Evolutionary conservation across 1,140 invertebrate genomes (phyloP), one percentile per base, ranked within the genome.

Genomic region (Bombus consobrinus): DNA sequence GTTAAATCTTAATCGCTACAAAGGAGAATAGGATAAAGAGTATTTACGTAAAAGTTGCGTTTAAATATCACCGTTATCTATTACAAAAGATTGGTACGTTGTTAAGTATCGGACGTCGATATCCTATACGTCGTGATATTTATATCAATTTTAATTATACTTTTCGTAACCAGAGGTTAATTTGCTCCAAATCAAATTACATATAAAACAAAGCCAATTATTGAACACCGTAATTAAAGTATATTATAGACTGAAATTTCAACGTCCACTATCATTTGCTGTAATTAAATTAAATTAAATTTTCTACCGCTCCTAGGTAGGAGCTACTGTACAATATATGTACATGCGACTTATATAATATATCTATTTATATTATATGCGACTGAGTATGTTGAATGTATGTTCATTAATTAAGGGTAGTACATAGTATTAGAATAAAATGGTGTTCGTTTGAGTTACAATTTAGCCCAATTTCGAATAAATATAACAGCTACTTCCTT

Each of bases 131-230:
- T 15, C 10, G 12, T 22, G 4, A 32, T 41, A 28, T 75, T n/a
- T 53, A 4, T 62, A 34, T 59, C 12, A 73, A 81, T 37, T 53
- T 83, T 76, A 76, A 83, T 83, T 76, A 75, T 32, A 39, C 25
- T 15, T 47, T 25, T 9, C 34, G 9, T 28, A 25, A 18, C 1
- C 9, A 43, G 6, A 75, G 28, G 34, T 13, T 64, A 83, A 83
- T 76, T 75, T 53, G 3, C 34, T 37, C 66, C 22, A 3, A 6
- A 25, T 25, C 15, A 75, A 82, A 75, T 75, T 75, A 82, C 53
- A 47, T 66, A 82, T 66, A 47, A 53, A 18, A n/a, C 32, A n/a
- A 37, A 37, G 15, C 41, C 32, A 74, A 59, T 82, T 66, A 82
- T 66, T 9, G 39, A 41, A 37, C 39, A 64, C 2, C n/a, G 47